Base-by-base conservation (phyloP, 2,113 vertebrate species). In the Accipiter cooperii region DNA sequence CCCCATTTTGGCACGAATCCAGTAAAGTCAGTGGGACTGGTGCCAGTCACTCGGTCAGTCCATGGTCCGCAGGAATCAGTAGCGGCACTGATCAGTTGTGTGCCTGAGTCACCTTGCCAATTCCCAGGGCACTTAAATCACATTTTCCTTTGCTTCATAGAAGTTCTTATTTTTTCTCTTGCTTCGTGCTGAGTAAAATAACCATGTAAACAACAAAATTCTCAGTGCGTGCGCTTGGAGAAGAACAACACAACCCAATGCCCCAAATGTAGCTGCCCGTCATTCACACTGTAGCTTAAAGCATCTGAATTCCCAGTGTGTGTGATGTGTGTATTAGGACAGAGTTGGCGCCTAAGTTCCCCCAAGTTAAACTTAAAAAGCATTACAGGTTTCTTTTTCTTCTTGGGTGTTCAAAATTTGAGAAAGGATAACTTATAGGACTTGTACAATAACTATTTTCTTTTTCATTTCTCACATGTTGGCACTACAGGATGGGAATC, bases 401-500 rank as follows among this genome's bases (percentile, higher is more conserved):
- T 17, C 18, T 65, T 31, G 10, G 2, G 8, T 31, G 1, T 63
- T 85, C 26, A n/a, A 40, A 15, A 38, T 19, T 15, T 29, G 22
- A 42, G 33, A 46, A 5, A 10, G 17, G 6, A 3, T 31, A 36
- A 68, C 29, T 74, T 9, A 12, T 1, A 64, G 46, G 20, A 17
- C 28, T 65, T 10, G 1, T 28, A 5, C 29, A 38, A 0, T 74
- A 66, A 78, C 31, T 28, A 0, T 81, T 88, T n/a, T 33, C 3
- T 57, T 31, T 31, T 22, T 40, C n/a, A 0, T 74, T 28, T 68
- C 34, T 81, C 24, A 2, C 11, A 0, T 1, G 12, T 69, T 42
- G 68, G 10, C 25, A 1, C 71, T 93, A 9, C 96, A 99, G 99
- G 99, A 34, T 99, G 99, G 99, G 99, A 99, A 95, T 99, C 99